phyloP scores from a whole-genome alignment of 2,113 vertebrate genomes.

The Ciconia maguari region DNA sequence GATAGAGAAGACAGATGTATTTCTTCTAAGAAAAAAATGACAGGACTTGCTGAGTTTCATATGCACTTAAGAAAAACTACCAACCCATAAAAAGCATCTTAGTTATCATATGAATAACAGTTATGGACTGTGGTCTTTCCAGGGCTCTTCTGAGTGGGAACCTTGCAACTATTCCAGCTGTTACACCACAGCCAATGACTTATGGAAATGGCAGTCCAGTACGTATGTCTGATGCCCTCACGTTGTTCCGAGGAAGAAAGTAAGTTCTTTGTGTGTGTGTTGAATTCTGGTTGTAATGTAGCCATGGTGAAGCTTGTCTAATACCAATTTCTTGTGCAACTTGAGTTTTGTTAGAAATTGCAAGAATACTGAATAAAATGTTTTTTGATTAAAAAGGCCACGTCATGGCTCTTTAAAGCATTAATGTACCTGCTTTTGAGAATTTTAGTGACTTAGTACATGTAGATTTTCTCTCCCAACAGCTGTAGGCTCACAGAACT shows the following conservation, averaged over 20 bases:
- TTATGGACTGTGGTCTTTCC: conserved; percentile 50
- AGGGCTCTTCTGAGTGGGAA: conserved; percentile 52
- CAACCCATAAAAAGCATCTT: neutral
- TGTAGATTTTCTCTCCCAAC: neutral
- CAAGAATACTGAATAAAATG: neutral
- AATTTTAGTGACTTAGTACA: neutral
- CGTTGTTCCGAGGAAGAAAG: conserved; percentile 73
- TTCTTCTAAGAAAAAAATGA: neutral
- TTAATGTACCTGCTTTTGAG: neutral
- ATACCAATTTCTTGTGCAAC: neutral
- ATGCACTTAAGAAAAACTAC: neutral
- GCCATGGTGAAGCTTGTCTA: neutral
- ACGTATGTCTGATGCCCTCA: neutral
- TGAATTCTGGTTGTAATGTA: neutral
- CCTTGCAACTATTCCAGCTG: neutral
- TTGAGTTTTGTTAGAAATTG: neutral
- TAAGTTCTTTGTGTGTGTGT: conserved; percentile 52
- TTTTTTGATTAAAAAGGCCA: neutral
- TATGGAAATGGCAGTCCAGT: conserved; percentile 46
- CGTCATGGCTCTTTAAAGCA: neutral
- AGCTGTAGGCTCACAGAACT: neutral
- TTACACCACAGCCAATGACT: conserved; percentile 23
- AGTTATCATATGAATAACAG: neutral
- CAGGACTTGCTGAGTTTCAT: neutral
- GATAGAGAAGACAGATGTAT: neutral